Percentiles rank a stretch among this genome's conserved stretches.
Conservation (phyloP, 2,888 invertebrate genomes). For the Sarcophaga rosellei region DNA sequence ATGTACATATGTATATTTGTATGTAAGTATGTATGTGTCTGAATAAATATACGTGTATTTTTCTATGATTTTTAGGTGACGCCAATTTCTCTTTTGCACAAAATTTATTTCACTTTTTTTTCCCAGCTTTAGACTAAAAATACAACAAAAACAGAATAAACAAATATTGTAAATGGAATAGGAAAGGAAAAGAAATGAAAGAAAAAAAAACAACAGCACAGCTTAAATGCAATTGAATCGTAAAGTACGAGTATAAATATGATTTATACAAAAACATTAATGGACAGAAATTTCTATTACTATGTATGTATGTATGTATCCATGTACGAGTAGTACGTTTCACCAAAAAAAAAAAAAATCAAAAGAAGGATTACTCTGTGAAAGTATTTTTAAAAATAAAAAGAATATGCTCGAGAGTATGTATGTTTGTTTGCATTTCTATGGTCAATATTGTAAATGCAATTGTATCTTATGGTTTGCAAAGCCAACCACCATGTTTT, state of each 20-base stretch:
- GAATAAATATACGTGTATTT: background rate
- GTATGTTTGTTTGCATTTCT: background rate
- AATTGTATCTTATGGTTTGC: constrained; percentile 56
- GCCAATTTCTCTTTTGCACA: constrained; percentile 49
- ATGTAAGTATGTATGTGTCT: too few relatives aligned
- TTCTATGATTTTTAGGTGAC: constrained; percentile 48
- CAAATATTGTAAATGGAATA: background rate
- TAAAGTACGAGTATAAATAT: constrained; percentile 71
- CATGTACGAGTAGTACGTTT: background rate
- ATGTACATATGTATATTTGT: too few relatives aligned
- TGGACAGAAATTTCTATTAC: background rate
- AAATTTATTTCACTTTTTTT: constrained; percentile 53
- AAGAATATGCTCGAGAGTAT: too few relatives aligned
- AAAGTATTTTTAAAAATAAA: background rate
- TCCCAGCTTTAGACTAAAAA: background rate
- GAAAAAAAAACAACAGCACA: constrained; percentile 55
- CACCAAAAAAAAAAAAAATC: too few relatives aligned
- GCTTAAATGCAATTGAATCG: constrained; percentile 73
- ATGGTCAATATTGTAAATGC: constrained; percentile 28
- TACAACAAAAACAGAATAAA: constrained; percentile 19
- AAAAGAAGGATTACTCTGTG: background rate
- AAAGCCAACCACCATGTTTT: constrained; percentile 42
- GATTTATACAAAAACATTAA: constrained; percentile 76
- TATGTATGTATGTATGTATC: too few relatives aligned
- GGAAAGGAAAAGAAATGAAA: background rate